Percentiles rank a stretch among this genome's conserved stretches.
Conservation (phyloP, 2,888 invertebrate genomes). For the Baccha elongata region DNA sequence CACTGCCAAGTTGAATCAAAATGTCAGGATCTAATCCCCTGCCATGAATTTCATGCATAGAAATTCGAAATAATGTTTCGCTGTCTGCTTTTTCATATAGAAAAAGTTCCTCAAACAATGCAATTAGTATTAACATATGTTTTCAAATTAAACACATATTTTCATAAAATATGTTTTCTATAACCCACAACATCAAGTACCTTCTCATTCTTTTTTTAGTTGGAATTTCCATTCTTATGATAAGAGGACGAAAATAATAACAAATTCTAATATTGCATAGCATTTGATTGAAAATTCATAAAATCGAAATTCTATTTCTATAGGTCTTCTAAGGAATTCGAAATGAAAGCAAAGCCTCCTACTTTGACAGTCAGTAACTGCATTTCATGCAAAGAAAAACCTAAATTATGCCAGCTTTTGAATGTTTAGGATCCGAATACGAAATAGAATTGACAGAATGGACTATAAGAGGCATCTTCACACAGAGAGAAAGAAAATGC, state of each 20-base stretch:
- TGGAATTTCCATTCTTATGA: background rate
- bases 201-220: background rate
- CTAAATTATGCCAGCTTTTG: constrained; percentile 63
- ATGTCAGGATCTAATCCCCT: constrained; percentile 49
- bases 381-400: constrained; percentile 50
- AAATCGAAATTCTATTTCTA: constrained; percentile 37
- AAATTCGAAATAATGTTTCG: constrained; percentile 52
- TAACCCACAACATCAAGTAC: background rate
- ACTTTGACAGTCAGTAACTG: constrained; percentile 34
- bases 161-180: background rate
- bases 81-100: background rate
- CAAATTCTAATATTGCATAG: background rate
- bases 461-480: constrained; percentile 21
- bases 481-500: constrained; percentile 49
- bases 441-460: constrained; percentile 47
- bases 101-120: constrained; percentile 25
- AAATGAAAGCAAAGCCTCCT: constrained; percentile 52
- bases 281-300: constrained; percentile 50
- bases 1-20: constrained; percentile 54
- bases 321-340: constrained; percentile 34
- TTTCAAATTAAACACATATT: background rate
- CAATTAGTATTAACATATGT: constrained; percentile 32
- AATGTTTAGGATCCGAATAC: constrained; percentile 37
- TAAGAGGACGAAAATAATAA: constrained; percentile 2
- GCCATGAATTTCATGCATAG: constrained; percentile 48